Conservation (phyloP, 2,797 vertebrate species). For the Ceryle rudis region DNA sequence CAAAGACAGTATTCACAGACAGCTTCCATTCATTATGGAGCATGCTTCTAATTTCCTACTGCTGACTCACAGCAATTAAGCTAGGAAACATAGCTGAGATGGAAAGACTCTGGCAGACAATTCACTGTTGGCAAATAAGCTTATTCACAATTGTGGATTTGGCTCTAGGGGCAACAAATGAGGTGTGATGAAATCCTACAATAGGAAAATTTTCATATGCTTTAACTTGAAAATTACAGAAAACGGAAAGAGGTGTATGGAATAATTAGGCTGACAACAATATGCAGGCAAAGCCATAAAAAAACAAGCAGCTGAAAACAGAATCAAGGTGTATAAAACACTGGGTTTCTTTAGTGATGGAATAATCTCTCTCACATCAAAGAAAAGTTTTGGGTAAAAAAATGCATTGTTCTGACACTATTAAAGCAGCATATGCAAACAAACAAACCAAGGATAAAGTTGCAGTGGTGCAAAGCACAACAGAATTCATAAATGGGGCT, state of each 20-base stretch:
- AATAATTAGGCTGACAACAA: not conserved
- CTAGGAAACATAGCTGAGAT: not conserved
- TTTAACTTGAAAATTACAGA: slow-evolving; percentile 6
- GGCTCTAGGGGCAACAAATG: slow-evolving; percentile 5
- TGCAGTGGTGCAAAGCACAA: not conserved
- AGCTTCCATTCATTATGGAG: not conserved
- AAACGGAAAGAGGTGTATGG: not conserved
- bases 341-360: not conserved
- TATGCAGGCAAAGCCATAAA: not conserved
- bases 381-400: not conserved
- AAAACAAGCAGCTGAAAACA: not conserved
- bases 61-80: slow-evolving; percentile 56
- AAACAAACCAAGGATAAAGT: not conserved
- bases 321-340: not conserved
- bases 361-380: not conserved
- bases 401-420: not conserved
- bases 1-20: not conserved
- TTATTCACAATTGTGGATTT: slow-evolving; percentile 1
- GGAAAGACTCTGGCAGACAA: not conserved
- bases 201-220: not conserved
- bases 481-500: not conserved
- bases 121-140: not conserved
- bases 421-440: not conserved
- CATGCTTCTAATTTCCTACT: slow-evolving; percentile 6
- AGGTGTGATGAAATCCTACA: not conserved